Evolutionary conservation across 2,113 vertebrate genomes (phyloP), one percentile per base, ranked within the genome.

Genomic region (Genyomyrus donnyi): DNA sequence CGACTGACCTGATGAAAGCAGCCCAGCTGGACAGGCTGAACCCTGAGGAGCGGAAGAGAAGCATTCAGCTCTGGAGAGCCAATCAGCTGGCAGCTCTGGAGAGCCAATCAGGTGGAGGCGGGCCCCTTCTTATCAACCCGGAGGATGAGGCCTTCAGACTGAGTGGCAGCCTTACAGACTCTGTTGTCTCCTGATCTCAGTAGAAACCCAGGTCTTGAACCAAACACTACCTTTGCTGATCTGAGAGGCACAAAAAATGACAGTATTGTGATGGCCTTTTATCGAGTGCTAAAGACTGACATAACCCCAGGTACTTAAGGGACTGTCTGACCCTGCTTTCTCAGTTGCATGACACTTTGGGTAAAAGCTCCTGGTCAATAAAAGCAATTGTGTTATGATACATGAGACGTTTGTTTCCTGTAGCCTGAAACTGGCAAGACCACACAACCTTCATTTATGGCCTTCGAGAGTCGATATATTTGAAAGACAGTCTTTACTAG

Each of bases 1-100:
- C 96, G 0, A 92, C 96, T 58, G 91, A 92, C 0, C 83, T 93
- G 27, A 56, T 95, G 90, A 96, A 86, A 88, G 96, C 96, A 46
- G 93, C 94, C 88, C 92, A 90, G 87, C 91, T 94, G 1, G 96
- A 96, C 88, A 91, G 90, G 74, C 91, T 94, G 48, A 87, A 91
- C 15, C 90, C 92, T 0, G 62, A 95, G 70, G 88, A 91, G 13
- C 94, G 93, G 90, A 89, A 5, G 0, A 89, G 88, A 58, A 94
- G 92, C 58, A 92, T 96, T 56, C 93, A 93, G 88, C 91, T 86
- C 24, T 96, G 95, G 95, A 95, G 93, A 89, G 77, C 39, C 24
- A 58, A 1, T 19, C 21, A 49, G 10, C 4, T 39, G 50, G 17
- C 1, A 93, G 88, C 91, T 85, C n/a, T 96, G 95, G 95, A 95